phyloP scores from a whole-genome alignment of 2,113 vertebrate genomes.

The Castor canadensis region DNA sequence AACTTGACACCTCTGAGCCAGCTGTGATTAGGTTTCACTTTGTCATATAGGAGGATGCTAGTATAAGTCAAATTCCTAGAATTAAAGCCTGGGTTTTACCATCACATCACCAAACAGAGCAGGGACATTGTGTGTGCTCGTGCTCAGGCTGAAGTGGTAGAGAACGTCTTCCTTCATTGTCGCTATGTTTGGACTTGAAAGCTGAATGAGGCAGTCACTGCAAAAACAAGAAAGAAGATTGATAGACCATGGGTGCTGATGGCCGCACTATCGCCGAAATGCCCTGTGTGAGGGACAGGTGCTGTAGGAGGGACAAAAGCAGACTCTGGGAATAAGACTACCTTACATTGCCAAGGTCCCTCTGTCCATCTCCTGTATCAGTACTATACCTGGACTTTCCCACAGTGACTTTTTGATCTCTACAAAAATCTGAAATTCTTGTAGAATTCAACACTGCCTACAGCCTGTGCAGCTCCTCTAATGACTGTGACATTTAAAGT shows the following conservation, averaged over 20 bases:
- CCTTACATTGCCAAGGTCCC: background rate
- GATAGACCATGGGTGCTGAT: too few relatives aligned
- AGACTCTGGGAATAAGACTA: background rate
- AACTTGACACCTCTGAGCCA: background rate
- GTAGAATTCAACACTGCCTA: background rate
- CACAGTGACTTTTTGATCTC: background rate
- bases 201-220: too few relatives aligned
- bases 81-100: background rate
- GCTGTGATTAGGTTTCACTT: rapidly evolving
- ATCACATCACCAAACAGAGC: rapidly evolving
- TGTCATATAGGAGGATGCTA: rapidly evolving
- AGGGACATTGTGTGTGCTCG: rapidly evolving
- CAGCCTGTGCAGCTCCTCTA: background rate
- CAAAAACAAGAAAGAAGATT: too few relatives aligned
- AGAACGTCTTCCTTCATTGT: too few relatives aligned
- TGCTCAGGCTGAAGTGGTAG: rapidly evolving
- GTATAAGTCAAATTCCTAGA: background rate
- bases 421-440: background rate
- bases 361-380: too few relatives aligned
- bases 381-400: background rate
- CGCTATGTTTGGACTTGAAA: too few relatives aligned
- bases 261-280: too few relatives aligned
- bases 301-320: too few relatives aligned
- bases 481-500: rapidly evolving
- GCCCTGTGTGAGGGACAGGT: too few relatives aligned